These are phyloP conservation scores for Seira musarum DNA, from an alignment of 2,888 invertebrate genomes.

Conservation along the genomic window DNA sequence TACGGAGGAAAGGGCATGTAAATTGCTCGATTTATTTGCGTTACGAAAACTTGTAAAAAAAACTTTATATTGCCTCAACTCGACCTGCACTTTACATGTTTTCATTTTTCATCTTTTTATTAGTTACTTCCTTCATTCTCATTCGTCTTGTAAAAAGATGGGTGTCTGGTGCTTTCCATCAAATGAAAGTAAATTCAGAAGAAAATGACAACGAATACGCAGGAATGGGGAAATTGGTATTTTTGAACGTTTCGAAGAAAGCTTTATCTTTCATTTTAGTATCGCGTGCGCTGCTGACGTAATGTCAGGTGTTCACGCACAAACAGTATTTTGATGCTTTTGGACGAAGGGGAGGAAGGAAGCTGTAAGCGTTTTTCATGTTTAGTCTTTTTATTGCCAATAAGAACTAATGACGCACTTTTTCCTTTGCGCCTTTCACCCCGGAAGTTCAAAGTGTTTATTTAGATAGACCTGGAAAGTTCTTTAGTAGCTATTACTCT, in stretches of 20 bases:
- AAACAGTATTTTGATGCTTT: slow-evolving; percentile 2
- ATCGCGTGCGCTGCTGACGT: neutral
- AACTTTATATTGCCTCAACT: neutral
- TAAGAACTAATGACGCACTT: slow-evolving; percentile 57
- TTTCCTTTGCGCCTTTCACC: slow-evolving; percentile 43
- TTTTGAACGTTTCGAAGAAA: neutral
- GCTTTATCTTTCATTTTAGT: neutral
- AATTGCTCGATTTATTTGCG: slow-evolving; percentile 7
- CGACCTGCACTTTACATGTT: neutral
- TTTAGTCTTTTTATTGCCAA: slow-evolving; percentile 50
- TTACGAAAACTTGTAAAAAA: neutral
- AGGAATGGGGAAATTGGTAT: neutral
- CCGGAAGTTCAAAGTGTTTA: neutral
- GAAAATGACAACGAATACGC: neutral
- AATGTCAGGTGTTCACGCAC: slow-evolving; percentile 3
- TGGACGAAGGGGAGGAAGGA: slow-evolving; percentile 27
- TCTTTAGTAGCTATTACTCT: too few species aligned
- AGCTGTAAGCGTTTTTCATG: slow-evolving; percentile 48
- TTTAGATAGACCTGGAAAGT: too few species aligned
- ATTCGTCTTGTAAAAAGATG: neutral
- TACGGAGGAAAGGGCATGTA: slow-evolving; percentile 6
- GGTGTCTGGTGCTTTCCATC: neutral
- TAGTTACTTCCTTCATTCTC: neutral
- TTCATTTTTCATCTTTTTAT: slow-evolving; percentile 6
- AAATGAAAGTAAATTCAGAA: neutral